Base-by-base conservation (phyloP, 2,888 invertebrate genomes). In the Toxonevra muliebris region DNA sequence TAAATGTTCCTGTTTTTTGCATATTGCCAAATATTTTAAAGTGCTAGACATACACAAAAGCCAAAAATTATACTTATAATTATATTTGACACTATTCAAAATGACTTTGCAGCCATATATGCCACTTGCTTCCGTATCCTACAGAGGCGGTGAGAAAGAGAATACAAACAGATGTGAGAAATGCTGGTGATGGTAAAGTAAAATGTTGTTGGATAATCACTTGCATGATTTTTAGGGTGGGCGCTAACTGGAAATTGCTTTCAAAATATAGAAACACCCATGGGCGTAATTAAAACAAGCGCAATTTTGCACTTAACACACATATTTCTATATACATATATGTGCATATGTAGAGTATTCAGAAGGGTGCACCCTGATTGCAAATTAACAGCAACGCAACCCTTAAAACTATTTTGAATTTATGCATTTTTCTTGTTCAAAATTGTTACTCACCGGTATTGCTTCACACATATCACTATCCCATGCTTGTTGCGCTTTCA, bases 391-490 rank as follows among this genome's bases (percentile, higher is more conserved):
- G 30, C 30, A 30, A 30, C 8, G 2, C 15, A 48, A 41, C 41
- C 43, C 20, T 59, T 43, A 15, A 59, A 59, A 41, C 7, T 41
- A 13, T 8, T n/a, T 20, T 48, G 2, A 7, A 48, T 30, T 30
- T 30, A 30, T 30, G 30, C 30, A 30, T 30, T 7, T 30, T 30
- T 30, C 30, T 30, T 30, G 40, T 40, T 43, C 30, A 7, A 30
- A 30, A 30, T 30, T 30, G 30, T 30, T 42, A 82, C 85, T 84
- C 70, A 85, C 85, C 82, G 85, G 85, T 79, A 85, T 82, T 66
- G 84, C 82, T 75, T 85, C 85, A 71, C 85, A 85, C 79, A 84
- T 82, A 73, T 85, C 85, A 73, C 80, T 80, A 67, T 84, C 82
- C 83, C 82, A 84, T 66, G 69, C 74, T 69, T 82, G 81, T 73